Evolutionary conservation across 2,113 vertebrate genomes (phyloP).

Genomic region (Melanotaenia duboulayi): DNA sequence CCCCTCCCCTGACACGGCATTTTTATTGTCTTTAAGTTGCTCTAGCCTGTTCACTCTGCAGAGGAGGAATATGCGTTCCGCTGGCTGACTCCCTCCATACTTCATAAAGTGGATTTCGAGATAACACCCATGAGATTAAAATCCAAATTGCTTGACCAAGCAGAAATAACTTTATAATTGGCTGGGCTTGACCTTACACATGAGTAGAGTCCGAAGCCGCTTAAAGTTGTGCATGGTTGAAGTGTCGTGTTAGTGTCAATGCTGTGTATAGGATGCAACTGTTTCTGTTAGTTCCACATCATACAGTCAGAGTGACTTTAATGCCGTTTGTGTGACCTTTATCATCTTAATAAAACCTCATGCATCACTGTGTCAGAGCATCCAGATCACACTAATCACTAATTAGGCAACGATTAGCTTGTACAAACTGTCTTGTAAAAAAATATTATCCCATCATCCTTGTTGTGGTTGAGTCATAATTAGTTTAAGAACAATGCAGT

Average conservation of each 20-base stretch:
- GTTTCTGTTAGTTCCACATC: not conserved
- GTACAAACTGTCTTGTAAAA: conserved; percentile 2
- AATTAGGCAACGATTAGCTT: not conserved
- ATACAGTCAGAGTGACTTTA: not conserved
- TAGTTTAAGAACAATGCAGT: not conserved
- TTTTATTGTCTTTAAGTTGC: conserved; percentile 11
- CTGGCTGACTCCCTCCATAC: conserved; percentile 37
- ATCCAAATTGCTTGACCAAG: conserved; percentile 70
- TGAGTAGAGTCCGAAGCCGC: conserved; percentile 42
- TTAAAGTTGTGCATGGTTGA: conserved; percentile 23
- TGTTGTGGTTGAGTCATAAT: not conserved
- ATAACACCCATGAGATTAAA: conserved; percentile 73
- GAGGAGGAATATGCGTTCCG: conserved; percentile 11
- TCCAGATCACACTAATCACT: conserved; percentile 6
- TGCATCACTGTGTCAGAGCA: not conserved
- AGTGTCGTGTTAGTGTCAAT: conserved; percentile 2
- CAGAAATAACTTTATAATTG: conserved; percentile 69
- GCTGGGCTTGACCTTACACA: conserved; percentile 47
- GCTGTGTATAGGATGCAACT: conserved; percentile 4
- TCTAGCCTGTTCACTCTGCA: conserved; percentile 12
- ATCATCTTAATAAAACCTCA: not conserved
- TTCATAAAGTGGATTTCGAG: conserved; percentile 56
- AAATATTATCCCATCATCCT: conserved; percentile 16
- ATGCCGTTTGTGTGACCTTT: not conserved
- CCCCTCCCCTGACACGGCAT: conserved; percentile 1